Conservation (phyloP, 2,797 vertebrate genomes). For the Tenualosa ilisha region DNA sequence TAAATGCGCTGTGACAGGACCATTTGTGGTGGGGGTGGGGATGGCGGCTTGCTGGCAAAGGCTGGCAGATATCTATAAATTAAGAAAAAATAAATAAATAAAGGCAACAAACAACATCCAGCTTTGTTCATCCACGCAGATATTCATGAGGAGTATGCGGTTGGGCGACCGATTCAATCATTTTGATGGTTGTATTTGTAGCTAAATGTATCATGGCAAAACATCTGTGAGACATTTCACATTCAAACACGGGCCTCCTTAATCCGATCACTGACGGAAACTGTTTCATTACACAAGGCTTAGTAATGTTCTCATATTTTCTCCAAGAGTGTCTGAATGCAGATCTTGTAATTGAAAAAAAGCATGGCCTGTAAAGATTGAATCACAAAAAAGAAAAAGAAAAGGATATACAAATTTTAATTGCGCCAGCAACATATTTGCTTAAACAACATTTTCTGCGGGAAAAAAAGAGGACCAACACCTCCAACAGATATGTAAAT, state of each 20-base stretch:
- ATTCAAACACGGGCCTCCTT: slow-evolving; percentile 29
- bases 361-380: slow-evolving; percentile 39
- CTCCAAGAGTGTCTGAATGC: slow-evolving; percentile 46
- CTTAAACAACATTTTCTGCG: background rate
- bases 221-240: slow-evolving; percentile 54
- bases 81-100: slow-evolving; percentile 19
- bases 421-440: background rate
- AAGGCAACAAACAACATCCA: background rate
- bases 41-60: slow-evolving; percentile 1
- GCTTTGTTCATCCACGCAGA: slow-evolving; percentile 38
- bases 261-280: slow-evolving; percentile 34
- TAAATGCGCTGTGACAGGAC: slow-evolving; percentile 37
- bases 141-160: slow-evolving; percentile 38
- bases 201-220: slow-evolving; percentile 45
- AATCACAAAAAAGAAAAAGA: slow-evolving; percentile 45
- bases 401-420: background rate
- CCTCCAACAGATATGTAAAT: slow-evolving; percentile 16
- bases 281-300: slow-evolving; percentile 28
- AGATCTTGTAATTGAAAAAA: slow-evolving; percentile 46
- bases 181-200: slow-evolving; percentile 35
- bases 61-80: slow-evolving; percentile 44
- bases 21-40: slow-evolving; percentile 13
- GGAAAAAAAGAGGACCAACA: background rate
- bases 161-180: slow-evolving; percentile 36
- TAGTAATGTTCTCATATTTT: background rate